Evolutionary conservation across 2,113 vertebrate species (phyloP).

Genomic region (Falco punctatus): DNA sequence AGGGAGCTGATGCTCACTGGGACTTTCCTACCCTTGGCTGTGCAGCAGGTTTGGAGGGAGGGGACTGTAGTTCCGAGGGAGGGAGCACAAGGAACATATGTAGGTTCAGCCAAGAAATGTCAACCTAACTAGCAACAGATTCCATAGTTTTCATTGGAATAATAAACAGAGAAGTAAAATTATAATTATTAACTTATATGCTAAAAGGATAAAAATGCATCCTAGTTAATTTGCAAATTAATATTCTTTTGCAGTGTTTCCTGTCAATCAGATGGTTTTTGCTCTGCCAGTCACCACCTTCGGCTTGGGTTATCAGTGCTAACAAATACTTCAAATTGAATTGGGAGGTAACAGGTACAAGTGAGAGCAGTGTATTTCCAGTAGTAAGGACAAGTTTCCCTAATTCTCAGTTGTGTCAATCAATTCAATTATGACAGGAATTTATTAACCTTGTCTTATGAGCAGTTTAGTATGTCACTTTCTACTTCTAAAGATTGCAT

Average conservation of each 20-base stretch:
- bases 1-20: not conserved
- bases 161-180: not conserved
- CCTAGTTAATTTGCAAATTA: not conserved
- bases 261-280: not conserved
- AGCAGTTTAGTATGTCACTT: not conserved
- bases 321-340: slow-evolving; percentile 26
- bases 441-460: slow-evolving; percentile 8
- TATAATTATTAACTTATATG: not conserved
- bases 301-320: slow-evolving; percentile 18
- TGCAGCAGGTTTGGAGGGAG: not conserved
- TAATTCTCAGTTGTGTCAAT: slow-evolving; percentile 14
- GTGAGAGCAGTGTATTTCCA: not conserved
- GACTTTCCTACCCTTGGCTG: not conserved
- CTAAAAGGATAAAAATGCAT: not conserved
- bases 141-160: not conserved
- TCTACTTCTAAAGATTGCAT: not conserved
- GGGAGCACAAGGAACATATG: not conserved
- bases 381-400: not conserved
- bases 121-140: not conserved
- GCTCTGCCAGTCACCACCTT: not conserved
- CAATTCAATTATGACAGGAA: not conserved
- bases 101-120: not conserved
- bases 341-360: not conserved
- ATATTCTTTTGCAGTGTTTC: not conserved
- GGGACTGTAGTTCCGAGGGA: not conserved